Percentiles rank a stretch among this genome's conserved stretches.
phyloP scores from a whole-genome alignment of 1,140 invertebrate genomes.

The Leptinotarsa defecta region DNA sequence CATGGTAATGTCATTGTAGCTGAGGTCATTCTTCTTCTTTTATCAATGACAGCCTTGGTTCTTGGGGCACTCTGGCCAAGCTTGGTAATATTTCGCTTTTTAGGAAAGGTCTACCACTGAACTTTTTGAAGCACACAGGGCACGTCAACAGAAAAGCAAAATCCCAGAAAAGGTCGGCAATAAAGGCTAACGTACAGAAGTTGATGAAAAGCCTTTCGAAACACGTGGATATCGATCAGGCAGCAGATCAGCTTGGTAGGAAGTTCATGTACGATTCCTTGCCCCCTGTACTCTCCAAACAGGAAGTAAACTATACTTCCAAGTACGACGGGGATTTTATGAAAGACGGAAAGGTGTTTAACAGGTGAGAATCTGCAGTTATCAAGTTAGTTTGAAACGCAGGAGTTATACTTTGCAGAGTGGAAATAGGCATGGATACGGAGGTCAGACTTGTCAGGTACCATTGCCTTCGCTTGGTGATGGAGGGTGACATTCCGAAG shows the following conservation, averaged over 20 bases:
- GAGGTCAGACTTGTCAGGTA: slow-evolving; percentile 49
- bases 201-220: slow-evolving; percentile 68
- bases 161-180: slow-evolving; percentile 59
- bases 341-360: slow-evolving; percentile 65
- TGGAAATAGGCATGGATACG: slow-evolving; percentile 46
- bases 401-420: slow-evolving; percentile 35
- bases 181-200: slow-evolving; percentile 64
- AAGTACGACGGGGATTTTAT: slow-evolving; percentile 72
- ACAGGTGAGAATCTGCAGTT: slow-evolving; percentile 58
- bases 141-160: slow-evolving; percentile 63
- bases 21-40: too few species aligned
- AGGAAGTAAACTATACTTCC: slow-evolving; percentile 70
- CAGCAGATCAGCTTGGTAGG: slow-evolving; percentile 84
- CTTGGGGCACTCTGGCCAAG: neutral
- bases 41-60: neutral
- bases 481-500: slow-evolving; percentile 64
- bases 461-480: slow-evolving; percentile 65
- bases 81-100: slow-evolving; percentile 9
- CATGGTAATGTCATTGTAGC: too few species aligned
- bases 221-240: slow-evolving; percentile 76
- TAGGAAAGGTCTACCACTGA: slow-evolving; percentile 78
- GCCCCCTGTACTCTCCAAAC: slow-evolving; percentile 74
- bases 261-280: slow-evolving; percentile 84
- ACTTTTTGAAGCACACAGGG: slow-evolving; percentile 78
- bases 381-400: neutral